Evolutionary conservation across 2,888 invertebrate species (phyloP).

Genomic region (Mimas tiliae): DNA sequence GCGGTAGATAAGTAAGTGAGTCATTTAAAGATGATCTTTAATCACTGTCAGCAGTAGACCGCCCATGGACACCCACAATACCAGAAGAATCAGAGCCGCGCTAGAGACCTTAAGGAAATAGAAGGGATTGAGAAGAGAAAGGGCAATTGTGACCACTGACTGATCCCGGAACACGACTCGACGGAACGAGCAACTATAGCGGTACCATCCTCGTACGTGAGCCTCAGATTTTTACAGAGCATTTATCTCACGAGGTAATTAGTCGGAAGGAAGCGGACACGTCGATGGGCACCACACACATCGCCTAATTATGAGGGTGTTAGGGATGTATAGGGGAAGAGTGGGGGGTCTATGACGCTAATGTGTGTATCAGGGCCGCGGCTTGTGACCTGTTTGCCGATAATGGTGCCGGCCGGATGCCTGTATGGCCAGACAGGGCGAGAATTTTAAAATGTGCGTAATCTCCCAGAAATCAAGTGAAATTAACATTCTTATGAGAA

Average conservation of each 20-base stretch:
- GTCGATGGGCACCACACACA: slow-evolving; percentile 26
- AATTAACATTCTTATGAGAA: too few relatives aligned
- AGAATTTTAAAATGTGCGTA: background rate
- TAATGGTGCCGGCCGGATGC: slow-evolving; percentile 39
- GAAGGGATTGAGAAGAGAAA: too few relatives aligned
- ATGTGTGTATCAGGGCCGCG: slow-evolving; percentile 40
- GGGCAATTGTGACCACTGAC: too few relatives aligned
- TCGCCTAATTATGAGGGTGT: slow-evolving; percentile 38
- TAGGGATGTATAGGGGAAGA: background rate
- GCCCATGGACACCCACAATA: too few relatives aligned
- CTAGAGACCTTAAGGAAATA: too few relatives aligned
- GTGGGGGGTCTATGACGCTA: slow-evolving; percentile 30
- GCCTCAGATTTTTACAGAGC: background rate
- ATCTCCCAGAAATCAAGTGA: background rate
- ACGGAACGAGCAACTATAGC: too few relatives aligned
- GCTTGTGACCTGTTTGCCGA: slow-evolving; percentile 45
- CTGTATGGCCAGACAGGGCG: slow-evolving; percentile 33
- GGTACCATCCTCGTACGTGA: too few relatives aligned
- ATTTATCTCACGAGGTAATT: slow-evolving; percentile 9
- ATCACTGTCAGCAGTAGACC: too few relatives aligned
- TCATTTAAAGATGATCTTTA: too few relatives aligned
- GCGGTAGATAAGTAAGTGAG: too few relatives aligned
- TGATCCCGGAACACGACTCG: too few relatives aligned
- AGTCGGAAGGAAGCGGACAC: slow-evolving; percentile 30
- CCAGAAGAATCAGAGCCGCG: too few relatives aligned